Conservation (phyloP, 2,797 vertebrate genomes). For the Champsocephalus esox region DNA sequence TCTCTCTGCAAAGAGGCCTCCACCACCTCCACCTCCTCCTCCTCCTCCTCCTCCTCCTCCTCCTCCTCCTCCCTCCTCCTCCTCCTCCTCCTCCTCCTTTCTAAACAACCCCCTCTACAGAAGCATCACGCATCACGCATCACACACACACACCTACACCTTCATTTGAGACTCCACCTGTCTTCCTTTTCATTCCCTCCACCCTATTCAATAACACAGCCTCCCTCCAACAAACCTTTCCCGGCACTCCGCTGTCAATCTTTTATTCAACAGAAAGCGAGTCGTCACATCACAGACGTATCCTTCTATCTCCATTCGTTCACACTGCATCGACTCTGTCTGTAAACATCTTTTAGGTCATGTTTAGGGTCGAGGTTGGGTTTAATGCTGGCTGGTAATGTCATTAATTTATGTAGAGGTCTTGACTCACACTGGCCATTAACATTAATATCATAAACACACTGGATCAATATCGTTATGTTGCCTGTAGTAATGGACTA, state of each 20-base stretch:
- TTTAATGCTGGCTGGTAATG: slow-evolving; percentile 22
- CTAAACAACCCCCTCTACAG: slow-evolving; percentile 65
- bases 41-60: not conserved
- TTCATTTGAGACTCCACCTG: slow-evolving; percentile 53
- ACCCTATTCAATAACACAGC: slow-evolving; percentile 64
- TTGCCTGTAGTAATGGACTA: not conserved
- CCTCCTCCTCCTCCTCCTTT: slow-evolving; percentile 32
- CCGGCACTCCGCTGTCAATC: slow-evolving; percentile 59
- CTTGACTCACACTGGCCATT: slow-evolving; percentile 2
- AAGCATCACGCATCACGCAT: slow-evolving; percentile 19
- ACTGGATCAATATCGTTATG: slow-evolving; percentile 8
- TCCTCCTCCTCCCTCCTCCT: slow-evolving; percentile 26
- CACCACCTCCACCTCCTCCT: not conserved
- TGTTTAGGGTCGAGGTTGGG: not conserved
- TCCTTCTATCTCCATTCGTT: slow-evolving; percentile 49
- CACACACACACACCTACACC: slow-evolving; percentile 29
- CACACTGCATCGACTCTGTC: slow-evolving; percentile 23
- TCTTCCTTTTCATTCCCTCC: slow-evolving; percentile 45
- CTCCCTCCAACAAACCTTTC: slow-evolving; percentile 20
- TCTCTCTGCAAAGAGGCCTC: slow-evolving; percentile 74
- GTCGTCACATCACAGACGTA: slow-evolving; percentile 54
- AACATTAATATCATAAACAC: slow-evolving; percentile 12
- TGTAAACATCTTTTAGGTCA: slow-evolving; percentile 43
- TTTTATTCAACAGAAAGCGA: slow-evolving; percentile 67
- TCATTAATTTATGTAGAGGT: slow-evolving; percentile 3